A percentile compares a stretch with the other conserved stretches of the same genome.
Evolutionary conservation across 2,113 vertebrate species (phyloP).

Genomic region (Strix aluco): DNA sequence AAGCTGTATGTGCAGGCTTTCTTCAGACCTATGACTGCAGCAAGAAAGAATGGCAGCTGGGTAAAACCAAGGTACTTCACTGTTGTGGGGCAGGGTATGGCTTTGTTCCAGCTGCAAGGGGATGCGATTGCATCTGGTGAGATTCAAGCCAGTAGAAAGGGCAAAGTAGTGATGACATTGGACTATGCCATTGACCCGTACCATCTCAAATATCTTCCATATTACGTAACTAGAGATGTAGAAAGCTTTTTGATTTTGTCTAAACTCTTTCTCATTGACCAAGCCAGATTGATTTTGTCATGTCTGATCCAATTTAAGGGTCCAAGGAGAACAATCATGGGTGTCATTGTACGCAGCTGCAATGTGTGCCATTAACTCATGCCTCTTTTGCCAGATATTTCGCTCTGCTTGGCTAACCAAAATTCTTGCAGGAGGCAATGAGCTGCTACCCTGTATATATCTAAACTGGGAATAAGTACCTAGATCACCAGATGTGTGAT

Average conservation of each 20-base stretch:
- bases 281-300: neutral
- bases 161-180: neutral
- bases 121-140: neutral
- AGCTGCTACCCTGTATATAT: neutral
- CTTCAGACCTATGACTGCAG: conserved; percentile 76
- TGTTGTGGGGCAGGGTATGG: neutral
- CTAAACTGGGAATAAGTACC: neutral
- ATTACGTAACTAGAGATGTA: neutral
- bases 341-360: neutral
- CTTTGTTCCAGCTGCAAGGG: neutral
- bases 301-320: neutral
- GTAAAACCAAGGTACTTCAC: conserved; percentile 87
- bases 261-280: neutral
- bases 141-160: neutral
- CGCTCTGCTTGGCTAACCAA: neutral
- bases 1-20: conserved; percentile 75
- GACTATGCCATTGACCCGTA: neutral
- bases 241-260: neutral
- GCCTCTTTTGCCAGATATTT: neutral
- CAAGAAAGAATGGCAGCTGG: conserved; percentile 86
- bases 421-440: neutral
- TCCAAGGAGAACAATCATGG: neutral
- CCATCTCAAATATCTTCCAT: neutral
- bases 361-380: neutral
- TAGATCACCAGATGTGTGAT: neutral